phyloP scores from a whole-genome alignment of 2,888 invertebrate genomes.

The Netelia fuscicornis region DNA sequence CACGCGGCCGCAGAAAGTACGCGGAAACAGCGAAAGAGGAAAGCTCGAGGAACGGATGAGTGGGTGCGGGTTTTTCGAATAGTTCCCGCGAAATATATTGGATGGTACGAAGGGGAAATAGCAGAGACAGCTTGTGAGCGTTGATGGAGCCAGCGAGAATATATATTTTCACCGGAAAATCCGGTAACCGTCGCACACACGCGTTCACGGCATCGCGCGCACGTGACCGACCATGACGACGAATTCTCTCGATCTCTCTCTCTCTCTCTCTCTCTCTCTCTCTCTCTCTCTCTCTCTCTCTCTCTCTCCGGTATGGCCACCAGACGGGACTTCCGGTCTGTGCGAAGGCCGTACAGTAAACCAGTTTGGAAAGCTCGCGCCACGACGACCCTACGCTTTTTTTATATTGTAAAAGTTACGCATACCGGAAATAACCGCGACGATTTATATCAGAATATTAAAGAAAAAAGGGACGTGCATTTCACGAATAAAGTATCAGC shows the following conservation, averaged over 20 bases:
- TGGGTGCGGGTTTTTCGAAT: constrained; percentile 13
- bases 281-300: neutral
- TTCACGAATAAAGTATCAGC: too few relatives aligned
- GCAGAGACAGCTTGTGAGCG: constrained; percentile 27
- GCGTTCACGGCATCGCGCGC: constrained; percentile 46
- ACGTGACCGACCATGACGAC: constrained; percentile 58
- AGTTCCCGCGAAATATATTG: constrained; percentile 12
- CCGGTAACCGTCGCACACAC: constrained; percentile 54
- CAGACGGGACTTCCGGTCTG: constrained; percentile 56
- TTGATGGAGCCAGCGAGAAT: constrained; percentile 39
- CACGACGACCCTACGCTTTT: neutral
- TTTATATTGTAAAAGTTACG: too few relatives aligned
- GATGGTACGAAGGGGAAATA: neutral
- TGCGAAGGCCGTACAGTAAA: constrained; percentile 28
- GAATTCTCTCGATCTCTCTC: constrained; percentile 25
- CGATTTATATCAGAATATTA: too few relatives aligned
- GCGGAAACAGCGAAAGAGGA: neutral
- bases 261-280: neutral
- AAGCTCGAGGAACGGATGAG: constrained; percentile 5
- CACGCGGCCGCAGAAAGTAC: neutral
- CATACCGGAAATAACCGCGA: too few relatives aligned
- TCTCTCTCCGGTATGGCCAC: constrained; percentile 7
- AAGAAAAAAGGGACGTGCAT: too few relatives aligned
- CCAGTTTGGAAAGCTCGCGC: neutral
- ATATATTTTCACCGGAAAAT: constrained; percentile 58